Conservation (phyloP, 2,797 vertebrate species). For the Pantherophis vulpinus region DNA sequence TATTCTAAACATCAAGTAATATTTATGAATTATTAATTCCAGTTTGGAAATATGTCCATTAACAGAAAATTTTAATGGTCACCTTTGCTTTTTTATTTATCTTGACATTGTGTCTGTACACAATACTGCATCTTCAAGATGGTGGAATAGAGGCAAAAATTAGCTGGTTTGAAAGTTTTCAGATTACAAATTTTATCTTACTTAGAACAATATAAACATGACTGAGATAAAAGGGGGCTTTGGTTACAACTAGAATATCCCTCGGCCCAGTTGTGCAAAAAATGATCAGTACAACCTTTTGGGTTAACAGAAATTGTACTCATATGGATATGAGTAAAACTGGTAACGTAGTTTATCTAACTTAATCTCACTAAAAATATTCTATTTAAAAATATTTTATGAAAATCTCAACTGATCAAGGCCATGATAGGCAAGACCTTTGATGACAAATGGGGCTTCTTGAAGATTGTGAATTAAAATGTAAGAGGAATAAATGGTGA, state of each 20-base stretch:
- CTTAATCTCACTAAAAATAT: not conserved
- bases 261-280: not conserved
- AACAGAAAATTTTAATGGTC: not conserved
- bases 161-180: not conserved
- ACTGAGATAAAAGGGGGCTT: not conserved
- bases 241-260: not conserved
- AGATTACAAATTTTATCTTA: not conserved
- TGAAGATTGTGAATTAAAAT: not conserved
- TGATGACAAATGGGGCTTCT: not conserved
- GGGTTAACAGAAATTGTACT: not conserved
- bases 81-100: not conserved
- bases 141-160: not conserved
- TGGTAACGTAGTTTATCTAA: not conserved
- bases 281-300: not conserved
- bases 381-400: not conserved
- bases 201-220: not conserved
- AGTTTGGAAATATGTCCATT: not conserved
- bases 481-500: not conserved
- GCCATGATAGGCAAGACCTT: not conserved
- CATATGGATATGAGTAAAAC: not conserved
- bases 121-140: not conserved
- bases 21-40: not conserved
- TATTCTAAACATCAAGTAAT: not conserved
- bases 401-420: not conserved
- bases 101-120: not conserved